Evolutionary conservation across 2,797 vertebrate genomes (phyloP), one percentile per base, ranked within the genome.

Genomic region (Microchirus variegatus): DNA sequence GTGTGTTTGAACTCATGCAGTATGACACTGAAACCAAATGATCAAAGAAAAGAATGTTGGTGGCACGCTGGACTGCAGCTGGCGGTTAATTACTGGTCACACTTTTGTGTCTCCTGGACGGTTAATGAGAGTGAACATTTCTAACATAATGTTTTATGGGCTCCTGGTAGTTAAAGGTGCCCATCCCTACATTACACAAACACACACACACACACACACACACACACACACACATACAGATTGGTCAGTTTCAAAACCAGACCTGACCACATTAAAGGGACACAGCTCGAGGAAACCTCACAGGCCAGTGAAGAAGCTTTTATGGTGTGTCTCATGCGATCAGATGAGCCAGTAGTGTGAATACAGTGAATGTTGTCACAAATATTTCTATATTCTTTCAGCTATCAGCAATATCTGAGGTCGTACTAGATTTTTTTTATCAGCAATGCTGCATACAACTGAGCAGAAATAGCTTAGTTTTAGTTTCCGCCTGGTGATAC

Each of bases 191-290:
- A 3, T 56, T 43, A 44, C 36, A 52, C 36, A 52, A 26, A 59
- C 26, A n/a, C n/a, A n/a, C n/a, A n/a, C n/a, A n/a, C n/a, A n/a
- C n/a, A n/a, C n/a, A 8, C 31, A 31, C 7, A 31, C 31, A 31
- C 31, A 53, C 15, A 14, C 45, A 53, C 36, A 36, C n/a, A 50
- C 36, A 52, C 10, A 78, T 16, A 59, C 44, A 63, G 37, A 53
- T 26, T 51, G 64, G 57, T 60, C 48, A 15, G 50, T 48, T 63
- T 67, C n/a, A 13, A 67, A 65, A 37, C 40, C 53, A 51, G 55
- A 43, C 69, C 53, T 11, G 26, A 64, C n/a, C 62, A 82, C 80
- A 86, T 88, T 81, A 88, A 87, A 86, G 85, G 45, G 15, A 37
- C 19, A 31, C 44, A 43, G 58, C 70, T 66, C 73, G 53, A 65